Evolutionary conservation across 92 coral and sea anemone species (phyloP).

Genomic region (Diadumene lineata): DNA sequence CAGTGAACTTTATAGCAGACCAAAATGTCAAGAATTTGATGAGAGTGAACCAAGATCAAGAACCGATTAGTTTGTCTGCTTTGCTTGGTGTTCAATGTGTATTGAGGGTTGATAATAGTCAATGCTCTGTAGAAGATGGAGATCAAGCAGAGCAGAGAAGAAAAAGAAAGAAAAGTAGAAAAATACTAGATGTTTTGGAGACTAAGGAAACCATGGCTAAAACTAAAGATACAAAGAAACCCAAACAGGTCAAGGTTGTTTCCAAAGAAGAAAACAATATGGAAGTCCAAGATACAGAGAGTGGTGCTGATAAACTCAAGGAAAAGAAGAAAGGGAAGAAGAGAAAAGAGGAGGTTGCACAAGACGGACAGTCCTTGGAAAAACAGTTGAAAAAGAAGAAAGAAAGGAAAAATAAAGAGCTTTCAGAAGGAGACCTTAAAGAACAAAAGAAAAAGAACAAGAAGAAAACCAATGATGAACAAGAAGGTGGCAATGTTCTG

Average conservation of each 20-base stretch:
- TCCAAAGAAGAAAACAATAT: too few relatives aligned
- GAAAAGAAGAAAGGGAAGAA: slow-evolving; percentile 19
- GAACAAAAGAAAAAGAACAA: slow-evolving; percentile 18
- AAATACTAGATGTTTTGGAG: slow-evolving; percentile 13
- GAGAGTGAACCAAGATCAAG: slow-evolving; percentile 32
- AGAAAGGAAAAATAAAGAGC: not conserved
- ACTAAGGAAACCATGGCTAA: slow-evolving; percentile 18
- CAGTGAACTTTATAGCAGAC: slow-evolving; percentile 66
- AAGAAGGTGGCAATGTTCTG: too few relatives aligned
- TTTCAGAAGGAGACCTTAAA: not conserved
- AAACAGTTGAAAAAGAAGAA: not conserved
- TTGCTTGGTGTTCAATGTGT: slow-evolving; percentile 10
- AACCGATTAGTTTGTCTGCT: slow-evolving; percentile 18
- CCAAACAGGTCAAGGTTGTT: too few relatives aligned
- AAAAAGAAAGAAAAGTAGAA: slow-evolving; percentile 41
- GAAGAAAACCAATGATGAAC: not conserved
- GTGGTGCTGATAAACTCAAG: too few relatives aligned
- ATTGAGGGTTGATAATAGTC: not conserved
- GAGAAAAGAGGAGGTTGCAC: slow-evolving; percentile 1
- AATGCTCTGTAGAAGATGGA: not conserved
- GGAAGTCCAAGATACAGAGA: too few relatives aligned
- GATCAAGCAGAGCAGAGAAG: slow-evolving; percentile 19
- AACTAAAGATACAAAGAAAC: too few relatives aligned
- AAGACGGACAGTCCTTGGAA: not conserved
- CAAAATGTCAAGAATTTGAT: slow-evolving; percentile 45